Evolutionary conservation across 2,113 vertebrate species (phyloP).

Genomic region (Phrynocephalus versicolor): DNA sequence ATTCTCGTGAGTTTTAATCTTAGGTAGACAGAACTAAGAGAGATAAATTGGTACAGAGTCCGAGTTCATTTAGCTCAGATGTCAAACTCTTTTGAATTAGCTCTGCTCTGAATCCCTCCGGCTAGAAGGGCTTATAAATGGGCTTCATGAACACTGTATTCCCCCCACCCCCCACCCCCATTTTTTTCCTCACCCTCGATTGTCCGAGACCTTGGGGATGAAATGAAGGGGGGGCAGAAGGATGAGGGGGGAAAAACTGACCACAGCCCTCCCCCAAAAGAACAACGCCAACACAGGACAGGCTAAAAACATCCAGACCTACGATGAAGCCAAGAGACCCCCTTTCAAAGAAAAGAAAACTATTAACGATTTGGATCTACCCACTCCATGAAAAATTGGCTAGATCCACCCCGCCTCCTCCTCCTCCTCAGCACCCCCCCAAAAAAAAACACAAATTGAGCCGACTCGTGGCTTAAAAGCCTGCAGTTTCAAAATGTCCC

Average conservation of each 20-base stretch:
- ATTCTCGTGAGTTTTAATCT: not conserved
- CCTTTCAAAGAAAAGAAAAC: no score
- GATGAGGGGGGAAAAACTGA: no score
- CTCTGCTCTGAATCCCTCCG: no score
- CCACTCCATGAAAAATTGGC: no score
- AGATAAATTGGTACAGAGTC: not conserved
- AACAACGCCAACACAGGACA: not conserved
- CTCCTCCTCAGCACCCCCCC: no score
- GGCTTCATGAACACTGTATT: not conserved
- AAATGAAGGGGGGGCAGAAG: no score
- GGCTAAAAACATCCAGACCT: not conserved
- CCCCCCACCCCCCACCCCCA: not conserved
- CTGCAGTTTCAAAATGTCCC: not conserved
- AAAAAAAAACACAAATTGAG: not conserved
- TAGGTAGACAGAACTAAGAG: not conserved
- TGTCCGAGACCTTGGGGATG: not conserved
- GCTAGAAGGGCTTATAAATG: not conserved
- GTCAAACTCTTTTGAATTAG: not conserved
- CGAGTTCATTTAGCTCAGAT: not conserved
- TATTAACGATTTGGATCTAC: no score
- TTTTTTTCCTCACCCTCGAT: not conserved
- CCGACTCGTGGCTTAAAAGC: fast-evolving
- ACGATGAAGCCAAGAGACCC: not conserved
- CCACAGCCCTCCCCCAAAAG: fast-evolving
- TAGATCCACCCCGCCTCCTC: no score